Base-by-base conservation (phyloP, 2,888 invertebrate species). In the Caenorhabditis uteleia region DNA sequence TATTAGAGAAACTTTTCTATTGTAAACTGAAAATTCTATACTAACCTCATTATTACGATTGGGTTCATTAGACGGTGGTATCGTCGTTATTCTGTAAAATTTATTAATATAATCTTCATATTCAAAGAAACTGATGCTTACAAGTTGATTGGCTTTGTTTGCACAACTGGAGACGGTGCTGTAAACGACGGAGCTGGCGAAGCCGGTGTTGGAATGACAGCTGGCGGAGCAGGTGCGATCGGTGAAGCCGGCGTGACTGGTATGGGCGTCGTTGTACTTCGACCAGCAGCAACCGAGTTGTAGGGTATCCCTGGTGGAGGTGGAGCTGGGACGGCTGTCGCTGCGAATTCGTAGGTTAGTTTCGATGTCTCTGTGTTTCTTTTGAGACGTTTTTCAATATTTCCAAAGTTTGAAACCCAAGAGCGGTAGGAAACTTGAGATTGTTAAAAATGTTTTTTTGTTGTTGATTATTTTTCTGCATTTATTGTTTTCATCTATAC, bases 281-380 rank as follows among this genome's bases (percentile, higher is more conserved):
- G 44, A 20, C 79, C 79, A 16, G 80, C 79, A 2, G 77, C 80
- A 5, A 81, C 74, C 3, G 78, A 75, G 49, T 81, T 79, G 59
- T 81, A 80, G 2, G 80, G 77, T 44, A 79, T 77, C n/a, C 71
- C 72, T 14, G 79, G 79, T 8, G 77, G 71, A 2, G 75, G 74
- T 14, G 77, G 72, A 7, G 78, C 68, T 16, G 74, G 68, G 39
- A 89, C 79, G 88, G 86, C n/a, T n/a, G n/a, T n/a, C n/a, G n/a
- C n/a, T n/a, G n/a, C n/a, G n/a, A n/a, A n/a, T n/a, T n/a, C n/a
- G n/a, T n/a, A n/a, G 61, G 83, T 78, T 84, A 83, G 65, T 81
- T 39, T 23, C 50, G 50, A n/a, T 16, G n/a, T 39, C 18, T 20
- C n/a, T n/a, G n/a, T n/a, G n/a, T n/a, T n/a, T n/a, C n/a, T n/a